A percentile compares a stretch with the other conserved stretches of the same genome.
Evolutionary conservation across 2,797 vertebrate genomes (phyloP).

Genomic region (Remorina albescens): DNA sequence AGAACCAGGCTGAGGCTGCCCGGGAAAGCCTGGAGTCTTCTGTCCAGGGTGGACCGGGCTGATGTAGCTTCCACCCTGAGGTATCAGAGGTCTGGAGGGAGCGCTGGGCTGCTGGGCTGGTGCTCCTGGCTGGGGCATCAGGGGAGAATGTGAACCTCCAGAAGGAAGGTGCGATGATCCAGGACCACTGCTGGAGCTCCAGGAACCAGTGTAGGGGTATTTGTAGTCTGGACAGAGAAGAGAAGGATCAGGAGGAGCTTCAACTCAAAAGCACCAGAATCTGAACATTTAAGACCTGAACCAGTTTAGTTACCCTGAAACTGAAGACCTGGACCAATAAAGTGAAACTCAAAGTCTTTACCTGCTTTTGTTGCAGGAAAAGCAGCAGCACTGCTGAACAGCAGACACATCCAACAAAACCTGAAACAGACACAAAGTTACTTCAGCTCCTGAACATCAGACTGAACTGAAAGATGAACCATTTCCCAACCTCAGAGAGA

Average conservation of each 20-base stretch:
- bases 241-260: background rate
- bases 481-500: conserved; percentile 14
- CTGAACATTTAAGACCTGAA: too few species aligned
- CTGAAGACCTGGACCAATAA: too few species aligned
- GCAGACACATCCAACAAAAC: conserved; percentile 28
- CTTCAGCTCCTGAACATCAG: background rate
- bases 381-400: background rate
- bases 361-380: background rate
- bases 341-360: too few species aligned
- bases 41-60: too few species aligned
- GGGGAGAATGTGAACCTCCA: background rate
- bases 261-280: too few species aligned
- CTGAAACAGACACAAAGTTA: conserved; percentile 3
- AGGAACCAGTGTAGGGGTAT: background rate
- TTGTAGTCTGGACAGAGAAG: background rate
- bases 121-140: background rate
- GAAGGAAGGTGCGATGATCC: background rate
- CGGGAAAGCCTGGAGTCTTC: too few species aligned
- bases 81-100: too few species aligned
- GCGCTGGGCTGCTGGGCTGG: background rate
- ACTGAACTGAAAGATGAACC: too few species aligned
- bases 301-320: too few species aligned
- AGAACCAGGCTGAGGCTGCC: too few species aligned
- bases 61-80: too few species aligned
- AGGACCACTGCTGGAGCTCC: too few species aligned